Evolutionary conservation across 2,113 vertebrate genomes (phyloP), one percentile per base, ranked within the genome.

Genomic region (Podarcis cretensis): DNA sequence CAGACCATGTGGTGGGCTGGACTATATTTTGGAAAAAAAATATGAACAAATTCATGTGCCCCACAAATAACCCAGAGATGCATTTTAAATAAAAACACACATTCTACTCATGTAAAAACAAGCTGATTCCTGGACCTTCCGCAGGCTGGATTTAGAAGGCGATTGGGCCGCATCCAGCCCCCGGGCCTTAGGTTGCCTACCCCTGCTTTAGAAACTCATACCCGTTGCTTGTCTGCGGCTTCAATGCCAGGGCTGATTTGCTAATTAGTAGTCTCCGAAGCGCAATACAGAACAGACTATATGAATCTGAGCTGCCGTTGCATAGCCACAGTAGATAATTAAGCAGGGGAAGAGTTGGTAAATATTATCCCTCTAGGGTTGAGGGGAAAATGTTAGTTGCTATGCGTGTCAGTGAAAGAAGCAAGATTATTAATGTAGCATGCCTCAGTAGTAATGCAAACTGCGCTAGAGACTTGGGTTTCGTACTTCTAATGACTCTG

Each of bases 251-350:
- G 27, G 32, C 57, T 87, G 63, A 91, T 89, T 88, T 91, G 84
- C 94, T 95, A 93, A 91, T 92, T 90, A 89, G 83, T 78, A 89
- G 69, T 91, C 94, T 92, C 94, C 14, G 32, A 87, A 89, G 86
- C 0, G 0, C 81, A 78, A 81, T 89, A 63, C 84, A 87, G 86
- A 91, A 87, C 92, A 83, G 87, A 68, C 88, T 27, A 94, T 90
- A 87, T 91, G 87, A 92, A 91, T 82, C 88, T 87, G 90, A 90
- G 92, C 94, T 89, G 85, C 74, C 87, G 69, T 91, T 92, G 69
- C 68, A 81, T 91, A 92, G 89, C 93, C 92, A 89, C 18, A 77
- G 73, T 5, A 90, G 91, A 82, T 92, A 95, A 92, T 94, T 94
- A 95, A 91, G 87, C 71, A 79, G 80, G 76, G 71, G 88, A 92